A percentile compares a stretch with the other conserved stretches of the same genome.
These are phyloP conservation scores for Formica aserva DNA, from an alignment of 2,888 invertebrate genomes.

Conservation along the genomic window DNA sequence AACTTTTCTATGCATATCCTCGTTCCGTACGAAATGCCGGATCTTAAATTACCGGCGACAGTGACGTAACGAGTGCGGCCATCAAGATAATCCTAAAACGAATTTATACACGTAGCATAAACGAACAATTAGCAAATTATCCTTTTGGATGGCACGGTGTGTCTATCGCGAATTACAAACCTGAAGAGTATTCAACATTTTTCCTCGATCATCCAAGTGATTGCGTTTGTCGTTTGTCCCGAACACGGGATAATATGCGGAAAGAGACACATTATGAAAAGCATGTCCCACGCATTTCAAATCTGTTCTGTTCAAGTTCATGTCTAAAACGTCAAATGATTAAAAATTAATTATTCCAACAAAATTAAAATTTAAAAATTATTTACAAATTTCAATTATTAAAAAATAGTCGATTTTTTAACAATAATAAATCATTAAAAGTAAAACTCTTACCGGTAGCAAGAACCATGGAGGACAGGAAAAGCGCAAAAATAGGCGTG, in stretches of 20 bases:
- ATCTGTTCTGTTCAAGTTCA: conserved; percentile 64
- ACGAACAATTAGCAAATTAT: background rate
- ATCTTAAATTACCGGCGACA: conserved; percentile 85
- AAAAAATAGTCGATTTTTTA: background rate
- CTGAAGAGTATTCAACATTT: conserved; percentile 86
- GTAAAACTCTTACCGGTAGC: conserved; percentile 56
- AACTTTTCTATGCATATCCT: conserved; percentile 86
- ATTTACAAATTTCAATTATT: background rate
- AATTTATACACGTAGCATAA: background rate
- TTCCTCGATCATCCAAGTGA: conserved; percentile 85
- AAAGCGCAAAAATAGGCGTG: background rate
- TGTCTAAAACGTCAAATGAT: conserved; percentile 54
- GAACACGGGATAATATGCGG: conserved; percentile 87
- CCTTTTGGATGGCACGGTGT: background rate
- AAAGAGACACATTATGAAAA: conserved; percentile 85
- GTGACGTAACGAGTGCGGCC: conserved; percentile 86
- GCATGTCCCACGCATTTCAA: conserved; percentile 85
- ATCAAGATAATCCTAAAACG: conserved; percentile 86
- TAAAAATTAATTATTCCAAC: background rate
- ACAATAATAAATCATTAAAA: background rate
- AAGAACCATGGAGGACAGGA: background rate
- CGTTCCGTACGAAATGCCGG: conserved; percentile 85
- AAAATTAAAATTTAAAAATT: background rate
- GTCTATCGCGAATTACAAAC: conserved; percentile 76
- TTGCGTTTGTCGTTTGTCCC: conserved; percentile 84